Percentiles rank a stretch among this genome's conserved stretches.
Evolutionary conservation across 2,797 vertebrate species (phyloP).

Genomic region (Choloepus didactylus): DNA sequence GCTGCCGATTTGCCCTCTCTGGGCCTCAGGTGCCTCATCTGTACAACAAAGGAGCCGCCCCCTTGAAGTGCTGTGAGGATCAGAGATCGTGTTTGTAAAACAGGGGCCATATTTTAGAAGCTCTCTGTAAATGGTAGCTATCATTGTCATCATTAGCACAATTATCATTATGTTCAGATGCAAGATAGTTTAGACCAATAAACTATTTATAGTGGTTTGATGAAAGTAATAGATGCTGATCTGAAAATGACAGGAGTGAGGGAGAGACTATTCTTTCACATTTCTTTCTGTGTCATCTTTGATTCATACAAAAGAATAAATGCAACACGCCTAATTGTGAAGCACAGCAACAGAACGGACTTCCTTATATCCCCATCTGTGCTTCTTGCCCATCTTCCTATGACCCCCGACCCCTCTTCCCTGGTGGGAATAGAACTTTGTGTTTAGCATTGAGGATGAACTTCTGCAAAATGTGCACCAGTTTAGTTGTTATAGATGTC

Average conservation of each 20-base stretch:
- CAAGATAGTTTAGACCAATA: not conserved
- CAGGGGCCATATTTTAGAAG: not conserved
- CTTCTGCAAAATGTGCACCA: not conserved
- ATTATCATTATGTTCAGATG: not conserved
- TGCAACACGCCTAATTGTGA: not conserved
- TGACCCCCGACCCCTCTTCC: rapidly evolving
- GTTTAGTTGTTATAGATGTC: not conserved
- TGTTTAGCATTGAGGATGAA: not conserved
- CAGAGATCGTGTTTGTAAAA: not conserved
- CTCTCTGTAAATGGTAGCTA: not conserved
- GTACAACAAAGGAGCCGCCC: not conserved
- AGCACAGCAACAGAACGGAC: rapidly evolving
- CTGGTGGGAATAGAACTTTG: not conserved
- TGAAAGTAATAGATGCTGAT: not conserved
- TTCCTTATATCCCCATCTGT: rapidly evolving
- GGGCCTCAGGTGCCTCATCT: not conserved
- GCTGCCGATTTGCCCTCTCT: not conserved
- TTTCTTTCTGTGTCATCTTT: not conserved
- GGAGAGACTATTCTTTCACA: not conserved
- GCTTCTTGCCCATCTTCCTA: not conserved
- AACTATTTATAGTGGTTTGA: not conserved
- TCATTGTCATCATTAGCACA: rapidly evolving
- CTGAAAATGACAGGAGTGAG: not conserved
- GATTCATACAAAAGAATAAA: not conserved
- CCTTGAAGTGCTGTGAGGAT: not conserved